Conservation (phyloP, 2,797 vertebrate genomes). For the Anguilla megastoma region DNA sequence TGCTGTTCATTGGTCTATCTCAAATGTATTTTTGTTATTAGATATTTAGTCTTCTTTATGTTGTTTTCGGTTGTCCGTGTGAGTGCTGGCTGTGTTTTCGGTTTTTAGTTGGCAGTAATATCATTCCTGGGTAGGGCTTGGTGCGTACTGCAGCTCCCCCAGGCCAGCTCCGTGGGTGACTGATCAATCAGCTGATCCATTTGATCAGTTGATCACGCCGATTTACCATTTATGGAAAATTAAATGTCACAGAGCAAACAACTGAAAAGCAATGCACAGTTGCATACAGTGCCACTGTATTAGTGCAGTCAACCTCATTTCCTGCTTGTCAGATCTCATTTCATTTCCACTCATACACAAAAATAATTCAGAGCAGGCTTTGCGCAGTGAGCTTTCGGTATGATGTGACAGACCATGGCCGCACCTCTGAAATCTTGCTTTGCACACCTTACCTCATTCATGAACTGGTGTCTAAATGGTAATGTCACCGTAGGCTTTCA, state of each 20-base stretch:
- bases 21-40: not conserved
- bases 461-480: not conserved
- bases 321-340: not conserved
- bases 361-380: not conserved
- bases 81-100: not conserved
- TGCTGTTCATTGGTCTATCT: too few species aligned
- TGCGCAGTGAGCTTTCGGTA: not conserved
- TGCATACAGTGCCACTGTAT: not conserved
- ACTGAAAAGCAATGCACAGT: not conserved
- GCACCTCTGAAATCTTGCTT: not conserved
- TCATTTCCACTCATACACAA: not conserved
- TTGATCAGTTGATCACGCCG: not conserved
- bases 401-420: not conserved
- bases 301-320: not conserved
- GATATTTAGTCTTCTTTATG: not conserved
- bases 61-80: not conserved
- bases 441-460: not conserved
- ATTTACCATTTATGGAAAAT: not conserved
- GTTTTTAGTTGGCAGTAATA: not conserved
- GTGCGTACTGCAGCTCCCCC: not conserved
- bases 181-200: not conserved
- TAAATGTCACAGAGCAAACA: not conserved
- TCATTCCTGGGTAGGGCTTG: not conserved
- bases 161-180: not conserved
- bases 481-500: not conserved